Conservation (phyloP, 30 jellyfish, hydroid and myxozoan genomes). For the Hydra vulgaris region DNA sequence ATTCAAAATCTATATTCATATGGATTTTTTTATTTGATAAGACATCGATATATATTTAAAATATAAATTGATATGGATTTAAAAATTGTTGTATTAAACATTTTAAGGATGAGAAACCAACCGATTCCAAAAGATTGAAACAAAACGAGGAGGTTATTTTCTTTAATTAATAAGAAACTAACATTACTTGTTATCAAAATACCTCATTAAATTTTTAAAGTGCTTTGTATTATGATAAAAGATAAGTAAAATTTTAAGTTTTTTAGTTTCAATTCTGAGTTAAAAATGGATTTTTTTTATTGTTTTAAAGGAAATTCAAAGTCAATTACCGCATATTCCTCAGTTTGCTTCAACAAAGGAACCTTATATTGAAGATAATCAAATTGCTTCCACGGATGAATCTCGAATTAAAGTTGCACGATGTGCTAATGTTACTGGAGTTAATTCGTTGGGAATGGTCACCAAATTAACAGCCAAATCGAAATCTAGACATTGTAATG, state of each 20-base stretch:
- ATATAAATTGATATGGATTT: too few relatives aligned
- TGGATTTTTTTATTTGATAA: too few relatives aligned
- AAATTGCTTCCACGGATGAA: not conserved
- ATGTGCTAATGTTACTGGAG: not conserved
- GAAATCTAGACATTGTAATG: constrained; percentile 13
- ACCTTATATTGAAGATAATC: not conserved
- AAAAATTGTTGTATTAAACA: too few relatives aligned
- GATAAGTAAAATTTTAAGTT: too few relatives aligned
- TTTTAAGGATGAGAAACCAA: not conserved
- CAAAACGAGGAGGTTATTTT: not conserved
- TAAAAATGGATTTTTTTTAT: too few relatives aligned
- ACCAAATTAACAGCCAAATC: constrained; percentile 10
- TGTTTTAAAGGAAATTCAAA: not conserved
- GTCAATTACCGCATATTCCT: not conserved
- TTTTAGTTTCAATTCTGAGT: too few relatives aligned
- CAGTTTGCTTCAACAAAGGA: not conserved
- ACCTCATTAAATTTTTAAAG: too few relatives aligned
- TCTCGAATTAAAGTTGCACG: not conserved
- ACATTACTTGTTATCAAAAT: too few relatives aligned
- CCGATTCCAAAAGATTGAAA: not conserved
- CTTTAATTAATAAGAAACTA: too few relatives aligned
- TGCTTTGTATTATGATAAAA: too few relatives aligned
- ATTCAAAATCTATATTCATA: too few relatives aligned
- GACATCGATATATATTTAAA: too few relatives aligned
- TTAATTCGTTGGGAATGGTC: constrained; percentile 9